Evolutionary conservation across 2,797 vertebrate species (phyloP), one percentile per base, ranked within the genome.

Genomic region (Melopsittacus undulatus): DNA sequence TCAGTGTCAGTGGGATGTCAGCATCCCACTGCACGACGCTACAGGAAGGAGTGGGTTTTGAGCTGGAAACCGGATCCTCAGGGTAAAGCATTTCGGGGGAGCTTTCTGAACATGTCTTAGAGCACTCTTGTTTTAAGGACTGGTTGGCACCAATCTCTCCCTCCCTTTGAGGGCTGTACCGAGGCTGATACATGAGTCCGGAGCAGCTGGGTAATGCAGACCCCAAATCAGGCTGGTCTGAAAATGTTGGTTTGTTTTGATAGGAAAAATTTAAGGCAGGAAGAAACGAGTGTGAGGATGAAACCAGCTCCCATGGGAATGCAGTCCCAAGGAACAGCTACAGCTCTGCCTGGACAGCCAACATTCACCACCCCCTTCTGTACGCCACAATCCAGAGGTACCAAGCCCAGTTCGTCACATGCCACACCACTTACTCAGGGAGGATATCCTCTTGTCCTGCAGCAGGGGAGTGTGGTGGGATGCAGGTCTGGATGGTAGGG

Each of bases 351-450:
- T 52, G 48, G 27, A 43, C 1, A 26, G 40, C 11, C 57, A 36
- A 5, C 36, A 23, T 24, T 19, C 2, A 2, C 13, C 27, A 1
- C 13, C 32, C 11, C 36, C 7, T 45, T 24, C 38, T 19, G 26
- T 64, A 4, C 0, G 0, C 61, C 8, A 5, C 16, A 5, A 4
- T 5, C 78, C 76, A 13, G 19, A n/a, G 46, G 2, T 18, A 73
- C 19, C 38, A 2, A 66, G 38, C 61, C 17, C 36, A 2, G 8
- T 0, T 3, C 2, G 11, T 10, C 2, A 4, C 36, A 13, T 13
- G 59, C 43, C 62, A 59, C 5, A 38, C 32, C 92, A 92, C 97
- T 96, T 91, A 98, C 98, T 64, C 0, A 10, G 61, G 18, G 62
- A 30, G 29, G 64, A 32, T 23, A 11, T 57, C 62, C 85, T 83